Evolutionary conservation across 2,797 vertebrate genomes (phyloP), one percentile per base, ranked within the genome.

Genomic region (Podarcis lilfordi): DNA sequence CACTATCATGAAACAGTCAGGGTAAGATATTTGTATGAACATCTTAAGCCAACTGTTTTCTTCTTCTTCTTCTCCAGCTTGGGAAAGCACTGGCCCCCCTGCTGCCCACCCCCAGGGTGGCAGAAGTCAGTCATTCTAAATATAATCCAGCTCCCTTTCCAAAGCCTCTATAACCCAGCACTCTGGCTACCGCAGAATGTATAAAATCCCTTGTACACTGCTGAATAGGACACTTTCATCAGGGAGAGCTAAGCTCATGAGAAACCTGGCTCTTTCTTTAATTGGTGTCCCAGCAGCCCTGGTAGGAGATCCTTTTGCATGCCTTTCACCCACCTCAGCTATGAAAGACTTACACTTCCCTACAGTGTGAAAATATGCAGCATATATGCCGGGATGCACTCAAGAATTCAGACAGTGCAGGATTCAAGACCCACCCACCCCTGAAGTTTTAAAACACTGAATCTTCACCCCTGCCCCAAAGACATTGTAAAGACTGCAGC

Each of bases 401-500:
- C 84, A 59, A 75, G 76, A 86, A 81, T 88, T 87, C 77, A 68
- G 40, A 83, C 69, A 69, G 6, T 4, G 55, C 66, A 37, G 0
- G 0, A 2, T 88, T 80, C 29, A 40, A 82, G 50, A 55, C 50
- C 50, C 29, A 89, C 40, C 88, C 9, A 68, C 0, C 1, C 80
- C 86, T 32, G 32, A 82, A 84, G 59, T 11, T 80, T 66, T 78
- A 80, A 72, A 78, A 80, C n/a, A 76, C 35, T 40, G 23, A 0
- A 0, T 78, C 92, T 86, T 91, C 91, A 82, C 78, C 88, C n/a
- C 35, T 0, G 0, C 71, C 88, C 88, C 87, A 92, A 80, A 84
- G 92, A 95, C 2, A 35, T 88, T 86, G 45, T 40, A 88, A 86
- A 69, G 85, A 87, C 90, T 90, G 92, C 90, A 94, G 92, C 90